Conservation (phyloP, 2,888 invertebrate genomes). For the Protonemura montana region DNA sequence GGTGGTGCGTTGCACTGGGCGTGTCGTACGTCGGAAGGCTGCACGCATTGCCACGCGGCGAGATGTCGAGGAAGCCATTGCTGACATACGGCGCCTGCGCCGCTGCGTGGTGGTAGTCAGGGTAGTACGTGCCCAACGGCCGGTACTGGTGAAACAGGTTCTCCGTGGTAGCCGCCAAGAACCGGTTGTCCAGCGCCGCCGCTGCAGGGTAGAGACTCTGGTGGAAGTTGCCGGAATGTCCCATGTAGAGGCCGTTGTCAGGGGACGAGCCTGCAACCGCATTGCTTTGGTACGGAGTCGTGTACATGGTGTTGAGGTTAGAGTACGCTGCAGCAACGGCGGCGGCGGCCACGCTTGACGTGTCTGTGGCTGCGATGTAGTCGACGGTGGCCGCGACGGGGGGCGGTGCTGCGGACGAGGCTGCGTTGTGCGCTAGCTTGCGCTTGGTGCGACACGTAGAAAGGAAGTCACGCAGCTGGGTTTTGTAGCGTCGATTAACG, state of each 20-base stretch:
- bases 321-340: conserved; percentile 66
- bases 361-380: conserved; percentile 54
- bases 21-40: conserved; percentile 69
- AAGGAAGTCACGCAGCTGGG: conserved; percentile 89
- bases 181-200: conserved; percentile 70
- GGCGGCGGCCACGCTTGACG: conserved; percentile 57
- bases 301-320: conserved; percentile 68
- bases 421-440: conserved; percentile 61
- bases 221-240: conserved; percentile 72
- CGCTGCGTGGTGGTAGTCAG: conserved; percentile 65
- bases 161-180: conserved; percentile 79
- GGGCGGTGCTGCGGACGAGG: conserved; percentile 49
- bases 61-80: conserved; percentile 73
- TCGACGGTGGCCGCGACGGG: conserved; percentile 47
- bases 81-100: conserved; percentile 50
- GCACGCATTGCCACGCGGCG: conserved; percentile 68
- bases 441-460: conserved; percentile 90
- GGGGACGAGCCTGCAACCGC: conserved; percentile 68
- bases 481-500: conserved; percentile 90
- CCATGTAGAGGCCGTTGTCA: conserved; percentile 67
- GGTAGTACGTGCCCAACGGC: conserved; percentile 83
- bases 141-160: conserved; percentile 91
- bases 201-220: conserved; percentile 66
- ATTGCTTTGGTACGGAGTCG: conserved; percentile 78
- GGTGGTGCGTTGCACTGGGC: conserved; percentile 60